Evolutionary conservation across 1,140 invertebrate species (phyloP).

Genomic region (Heliothis virescens): DNA sequence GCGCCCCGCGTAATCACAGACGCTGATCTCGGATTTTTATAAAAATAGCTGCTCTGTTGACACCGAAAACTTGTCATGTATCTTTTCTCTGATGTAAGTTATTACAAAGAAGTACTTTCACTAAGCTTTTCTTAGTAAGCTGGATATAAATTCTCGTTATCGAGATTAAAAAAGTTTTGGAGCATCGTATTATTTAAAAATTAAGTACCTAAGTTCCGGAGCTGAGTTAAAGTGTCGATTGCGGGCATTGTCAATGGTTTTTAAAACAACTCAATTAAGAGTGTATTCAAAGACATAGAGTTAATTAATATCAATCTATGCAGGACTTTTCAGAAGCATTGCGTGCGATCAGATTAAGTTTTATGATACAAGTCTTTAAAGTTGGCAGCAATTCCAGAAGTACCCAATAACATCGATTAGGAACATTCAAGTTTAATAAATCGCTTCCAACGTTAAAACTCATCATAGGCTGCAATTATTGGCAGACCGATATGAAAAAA

Average conservation of each 20-base stretch:
- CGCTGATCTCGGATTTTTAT: slow-evolving; percentile 36
- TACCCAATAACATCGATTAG: slow-evolving; percentile 5
- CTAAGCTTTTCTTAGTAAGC: not conserved
- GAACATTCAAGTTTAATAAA: slow-evolving; percentile 5
- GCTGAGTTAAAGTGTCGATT: no score
- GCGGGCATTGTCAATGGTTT: no score
- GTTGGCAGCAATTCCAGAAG: slow-evolving; percentile 18
- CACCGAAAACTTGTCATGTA: not conserved
- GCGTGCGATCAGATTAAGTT: not conserved
- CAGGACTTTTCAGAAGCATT: no score
- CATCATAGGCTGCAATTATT: slow-evolving; percentile 19
- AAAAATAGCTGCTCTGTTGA: slow-evolving; percentile 28
- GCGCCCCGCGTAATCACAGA: slow-evolving; percentile 12
- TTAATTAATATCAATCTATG: no score
- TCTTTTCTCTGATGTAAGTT: not conserved
- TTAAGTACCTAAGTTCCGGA: no score
- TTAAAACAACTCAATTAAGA: not conserved
- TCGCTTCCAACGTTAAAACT: slow-evolving; percentile 20
- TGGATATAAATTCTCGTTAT: not conserved
- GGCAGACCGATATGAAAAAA: slow-evolving; percentile 52
- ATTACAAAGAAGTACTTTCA: not conserved
- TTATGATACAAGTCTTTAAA: slow-evolving; percentile 2
- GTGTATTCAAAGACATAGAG: not conserved
- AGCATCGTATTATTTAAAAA: not conserved
- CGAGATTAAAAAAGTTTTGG: not conserved